Evolutionary conservation across 37 sponge, comb jelly and placozoan species (phyloP).

Genomic region (Cliona cf. orientalis): DNA sequence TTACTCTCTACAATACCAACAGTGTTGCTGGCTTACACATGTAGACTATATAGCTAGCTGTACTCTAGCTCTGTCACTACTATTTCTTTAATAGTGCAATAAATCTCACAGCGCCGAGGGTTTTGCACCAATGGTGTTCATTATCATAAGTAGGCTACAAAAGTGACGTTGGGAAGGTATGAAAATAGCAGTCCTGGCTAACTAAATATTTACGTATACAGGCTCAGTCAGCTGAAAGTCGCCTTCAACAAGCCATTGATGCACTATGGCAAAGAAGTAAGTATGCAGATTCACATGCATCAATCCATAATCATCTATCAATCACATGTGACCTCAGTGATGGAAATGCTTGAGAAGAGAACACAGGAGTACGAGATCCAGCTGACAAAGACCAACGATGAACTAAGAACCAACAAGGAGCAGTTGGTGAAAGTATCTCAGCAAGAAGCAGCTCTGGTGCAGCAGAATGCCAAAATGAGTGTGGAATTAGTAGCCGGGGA

Average conservation of each 20-base stretch:
- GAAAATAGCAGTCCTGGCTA: background rate
- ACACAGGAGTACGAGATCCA: conserved; percentile 18
- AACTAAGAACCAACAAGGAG: conserved; percentile 8
- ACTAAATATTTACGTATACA: conserved; percentile 2
- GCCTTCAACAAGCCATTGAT: conserved; percentile 44
- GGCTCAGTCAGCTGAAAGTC: conserved; percentile 41
- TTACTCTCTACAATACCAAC: too few relatives aligned
- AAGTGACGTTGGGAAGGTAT: background rate
- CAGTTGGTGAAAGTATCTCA: background rate
- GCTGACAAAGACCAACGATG: background rate
- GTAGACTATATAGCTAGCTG: too few relatives aligned
- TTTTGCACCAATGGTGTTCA: too few relatives aligned
- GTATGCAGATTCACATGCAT: conserved; percentile 11
- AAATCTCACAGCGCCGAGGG: too few relatives aligned
- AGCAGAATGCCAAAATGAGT: conserved; percentile 47
- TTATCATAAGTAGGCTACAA: too few relatives aligned
- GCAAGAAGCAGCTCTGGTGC: conserved; percentile 44
- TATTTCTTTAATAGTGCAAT: too few relatives aligned
- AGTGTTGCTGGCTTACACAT: too few relatives aligned
- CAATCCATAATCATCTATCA: background rate
- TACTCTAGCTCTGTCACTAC: too few relatives aligned
- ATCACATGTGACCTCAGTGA: conserved; percentile 45
- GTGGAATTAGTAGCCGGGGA: conserved; percentile 26
- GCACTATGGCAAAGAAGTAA: conserved; percentile 60
- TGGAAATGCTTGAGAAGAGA: conserved; percentile 29